Conservation (phyloP, 1,140 invertebrate genomes). For the Euura lappo region DNA sequence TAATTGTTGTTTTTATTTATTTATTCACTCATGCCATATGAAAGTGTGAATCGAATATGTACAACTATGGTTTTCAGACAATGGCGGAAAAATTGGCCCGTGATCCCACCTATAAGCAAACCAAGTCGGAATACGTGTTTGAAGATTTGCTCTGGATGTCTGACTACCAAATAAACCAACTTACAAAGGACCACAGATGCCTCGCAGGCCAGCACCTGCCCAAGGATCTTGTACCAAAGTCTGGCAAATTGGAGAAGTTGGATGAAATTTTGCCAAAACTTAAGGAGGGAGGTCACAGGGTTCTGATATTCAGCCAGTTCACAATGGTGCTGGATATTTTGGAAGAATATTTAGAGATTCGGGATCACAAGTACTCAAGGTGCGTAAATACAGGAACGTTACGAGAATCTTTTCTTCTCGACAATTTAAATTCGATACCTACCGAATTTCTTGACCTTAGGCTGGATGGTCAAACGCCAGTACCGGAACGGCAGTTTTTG, state of each 20-base stretch:
- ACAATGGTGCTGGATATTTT: slow-evolving; percentile 91
- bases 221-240: slow-evolving; percentile 73
- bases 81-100: slow-evolving; percentile 79
- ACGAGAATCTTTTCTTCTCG: too few species aligned
- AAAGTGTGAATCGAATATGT: background rate
- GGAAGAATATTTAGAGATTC: slow-evolving; percentile 81
- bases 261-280: slow-evolving; percentile 80
- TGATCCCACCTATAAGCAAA: slow-evolving; percentile 78
- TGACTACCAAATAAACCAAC: slow-evolving; percentile 89
- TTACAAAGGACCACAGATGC: slow-evolving; percentile 70
- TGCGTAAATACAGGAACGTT: slow-evolving; percentile 11
- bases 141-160: slow-evolving; percentile 88
- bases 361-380: slow-evolving; percentile 75
- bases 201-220: slow-evolving; percentile 65
- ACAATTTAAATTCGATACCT: background rate
- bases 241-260: slow-evolving; percentile 85
- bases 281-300: slow-evolving; percentile 75
- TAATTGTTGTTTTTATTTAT: slow-evolving; percentile 11
- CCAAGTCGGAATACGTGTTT: slow-evolving; percentile 80
- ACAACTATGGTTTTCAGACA: slow-evolving; percentile 42
- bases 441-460: slow-evolving; percentile 30
- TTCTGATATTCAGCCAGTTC: slow-evolving; percentile 95
- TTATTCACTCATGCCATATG: slow-evolving; percentile 1
- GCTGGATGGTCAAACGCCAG: slow-evolving; percentile 85
- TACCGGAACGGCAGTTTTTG: slow-evolving; percentile 79